These are phyloP conservation scores for Amphibalanus amphitrite DNA, from an alignment of 1,140 invertebrate species.

Conservation along the genomic window DNA sequence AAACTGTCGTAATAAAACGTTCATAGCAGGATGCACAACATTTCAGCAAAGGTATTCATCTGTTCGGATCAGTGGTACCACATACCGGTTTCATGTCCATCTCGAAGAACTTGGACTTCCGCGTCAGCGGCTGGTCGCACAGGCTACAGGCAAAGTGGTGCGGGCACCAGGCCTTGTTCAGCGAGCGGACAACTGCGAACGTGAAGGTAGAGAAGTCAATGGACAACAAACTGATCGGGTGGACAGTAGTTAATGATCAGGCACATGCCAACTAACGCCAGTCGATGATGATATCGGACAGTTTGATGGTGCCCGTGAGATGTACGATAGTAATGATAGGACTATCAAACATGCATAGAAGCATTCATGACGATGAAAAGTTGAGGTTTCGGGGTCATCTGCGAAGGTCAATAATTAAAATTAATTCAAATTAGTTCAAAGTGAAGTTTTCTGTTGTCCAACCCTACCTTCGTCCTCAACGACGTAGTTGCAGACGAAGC, in stretches of 20 bases:
- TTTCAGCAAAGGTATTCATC: background rate
- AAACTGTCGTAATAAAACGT: background rate
- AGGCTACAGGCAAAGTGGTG: conserved; percentile 97
- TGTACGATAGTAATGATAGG: background rate
- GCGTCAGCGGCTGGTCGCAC: conserved; percentile 93
- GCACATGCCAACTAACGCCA: no score
- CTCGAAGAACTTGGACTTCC: conserved; percentile 99
- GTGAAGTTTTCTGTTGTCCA: no score
- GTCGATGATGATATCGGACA: no score
- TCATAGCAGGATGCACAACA: background rate
- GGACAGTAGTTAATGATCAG: no score
- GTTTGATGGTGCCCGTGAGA: no score
- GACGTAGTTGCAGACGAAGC: conserved; percentile 97
- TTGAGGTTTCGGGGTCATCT: no score
- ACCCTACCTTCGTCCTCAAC: conserved; percentile 85
- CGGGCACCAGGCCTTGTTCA: conserved; percentile 99
- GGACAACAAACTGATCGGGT: no score
- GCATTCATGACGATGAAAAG: conserved; percentile 9
- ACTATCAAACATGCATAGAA: background rate
- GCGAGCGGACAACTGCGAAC: conserved; percentile 80
- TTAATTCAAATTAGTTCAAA: no score
- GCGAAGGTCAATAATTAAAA: no score
- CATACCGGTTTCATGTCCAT: conserved; percentile 85
- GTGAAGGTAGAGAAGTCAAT: no score
- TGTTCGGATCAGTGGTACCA: background rate